Percentiles rank a stretch among this genome's conserved stretches.
Evolutionary conservation across 2,888 invertebrate species (phyloP).

Genomic region (Brachyopa scutellaris): DNA sequence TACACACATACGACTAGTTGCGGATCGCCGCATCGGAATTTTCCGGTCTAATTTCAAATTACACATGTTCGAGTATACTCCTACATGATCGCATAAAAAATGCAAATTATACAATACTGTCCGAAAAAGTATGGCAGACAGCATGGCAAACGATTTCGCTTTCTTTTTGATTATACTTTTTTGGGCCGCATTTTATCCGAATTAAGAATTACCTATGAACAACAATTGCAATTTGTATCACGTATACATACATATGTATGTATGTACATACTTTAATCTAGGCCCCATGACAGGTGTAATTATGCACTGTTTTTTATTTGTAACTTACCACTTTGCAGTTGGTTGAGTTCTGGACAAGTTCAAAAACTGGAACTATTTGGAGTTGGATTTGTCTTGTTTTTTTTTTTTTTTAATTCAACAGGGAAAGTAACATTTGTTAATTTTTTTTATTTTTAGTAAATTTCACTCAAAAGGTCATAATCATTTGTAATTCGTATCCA

Average conservation of each 20-base stretch:
- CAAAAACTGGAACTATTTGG: slow-evolving; percentile 33
- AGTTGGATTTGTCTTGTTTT: background rate
- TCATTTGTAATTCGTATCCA: background rate
- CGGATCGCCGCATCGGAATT: slow-evolving; percentile 50
- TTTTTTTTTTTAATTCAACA: slow-evolving; percentile 38
- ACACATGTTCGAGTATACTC: slow-evolving; percentile 28
- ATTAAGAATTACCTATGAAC: slow-evolving; percentile 24
- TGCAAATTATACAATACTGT: slow-evolving; percentile 61
- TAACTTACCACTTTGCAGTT: slow-evolving; percentile 57
- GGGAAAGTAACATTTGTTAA: slow-evolving; percentile 53
- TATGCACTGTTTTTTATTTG: slow-evolving; percentile 2
- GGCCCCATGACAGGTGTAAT: slow-evolving; percentile 24
- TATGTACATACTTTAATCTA: background rate
- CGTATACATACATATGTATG: background rate
- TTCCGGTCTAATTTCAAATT: slow-evolving; percentile 63
- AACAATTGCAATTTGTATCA: background rate
- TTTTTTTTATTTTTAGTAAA: background rate
- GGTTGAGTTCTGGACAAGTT: slow-evolving; percentile 40
- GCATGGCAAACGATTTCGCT: slow-evolving; percentile 51
- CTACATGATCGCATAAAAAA: slow-evolving; percentile 33
- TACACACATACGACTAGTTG: too few relatives aligned
- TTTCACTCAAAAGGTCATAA: slow-evolving; percentile 51
- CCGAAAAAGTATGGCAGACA: background rate
- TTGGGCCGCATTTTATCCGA: slow-evolving; percentile 20
- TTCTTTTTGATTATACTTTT: slow-evolving; percentile 44